Evolutionary conservation across 2,113 vertebrate species (phyloP), one percentile per base, ranked within the genome.

Genomic region (Oncorhynchus mykiss): DNA sequence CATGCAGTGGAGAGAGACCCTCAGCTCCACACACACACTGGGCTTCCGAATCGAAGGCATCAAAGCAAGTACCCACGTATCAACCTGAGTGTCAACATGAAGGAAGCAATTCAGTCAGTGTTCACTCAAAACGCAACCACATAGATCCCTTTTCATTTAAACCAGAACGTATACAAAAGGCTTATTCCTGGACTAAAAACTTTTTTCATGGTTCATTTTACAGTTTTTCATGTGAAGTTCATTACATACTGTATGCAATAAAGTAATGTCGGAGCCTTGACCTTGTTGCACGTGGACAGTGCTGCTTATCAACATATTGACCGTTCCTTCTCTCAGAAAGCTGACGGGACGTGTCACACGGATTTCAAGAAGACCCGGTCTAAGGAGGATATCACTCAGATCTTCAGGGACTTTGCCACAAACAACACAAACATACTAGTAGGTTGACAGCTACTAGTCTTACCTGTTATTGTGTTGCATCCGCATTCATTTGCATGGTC

Each of bases 1-100:
- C 92, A 99, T 99, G 98, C 97, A 99, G 86, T 99, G 98, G 98
- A 95, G 98, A 84, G 98, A 99, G 83, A 96, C 94, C 71, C 93
- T 99, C 87, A 99, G 98, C 90, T 98, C 98, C 85, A 97, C 95
- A 81, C 94, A 95, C 88, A 98, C 95, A 2, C 91, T 99, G 67
- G 98, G 98, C 83, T 99, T 98, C 92, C 95, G 98, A 82, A 98
- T 99, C 69, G 98, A 99, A 82, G 98, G 97, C 34, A 95, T 96
- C 88, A 99, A 98, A 96, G 98, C 99, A 90, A 48, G 51, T 54
- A 18, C 51, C 49, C 39, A 3, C 11, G 9, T 12, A 2, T 45
- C 39, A 54, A 29, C 27, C 11, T 67, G 16, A 48, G 18, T 18
- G 34, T 25, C 22, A 25, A 67, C 66, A 31, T 54, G 5, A 54